Evolutionary conservation across 1,140 invertebrate species (phyloP), one percentile per base, ranked within the genome.

Genomic region (Chlorops oryzae): DNA sequence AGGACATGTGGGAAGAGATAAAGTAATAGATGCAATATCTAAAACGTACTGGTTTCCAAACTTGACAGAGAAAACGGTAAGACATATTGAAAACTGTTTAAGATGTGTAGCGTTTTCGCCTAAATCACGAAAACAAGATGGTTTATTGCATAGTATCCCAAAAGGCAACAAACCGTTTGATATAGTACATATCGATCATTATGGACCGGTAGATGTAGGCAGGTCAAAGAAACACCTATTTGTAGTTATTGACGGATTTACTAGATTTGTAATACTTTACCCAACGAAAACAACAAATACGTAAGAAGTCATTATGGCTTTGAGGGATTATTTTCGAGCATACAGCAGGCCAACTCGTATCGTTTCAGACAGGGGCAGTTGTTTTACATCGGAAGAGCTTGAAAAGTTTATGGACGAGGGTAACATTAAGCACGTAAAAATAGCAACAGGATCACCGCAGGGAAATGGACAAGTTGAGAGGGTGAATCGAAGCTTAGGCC

Each of bases 221-320:
- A 54, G 13, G 1, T 35, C 54, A 17, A 73, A 76, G 63, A 63
- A 62, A 46, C 74, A 77, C 52, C 66, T 67, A 3, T 74, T 77
- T 50, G 68, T 70, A 1, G 41, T 77, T 0, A 74, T 72, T 43
- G 54, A 72, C 49, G 58, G 64, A 35, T 67, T 68, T 17, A 54
- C 45, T 35, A 54, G 50, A 25, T 54, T 39, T 23, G 32, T 37
- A 3, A 54, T 44, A 23, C 25, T 54, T 21, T 50, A 46, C 27
- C 17, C 47, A 22, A 43, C 42, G 7, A 32, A 39, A 32, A 49
- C 51, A 3, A 59, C 61, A 20, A 45, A 47, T 20, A 40, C 55
- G 23, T 62, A 60, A 42, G 50, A 63, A n/a, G 50, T 61, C 18
- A 58, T 72, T n/a, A 51, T 52, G 3, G 21, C 57, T 10, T 50